Evolutionary conservation across 2,797 vertebrate species (phyloP).

Genomic region (Macroramphosus scolopax): DNA sequence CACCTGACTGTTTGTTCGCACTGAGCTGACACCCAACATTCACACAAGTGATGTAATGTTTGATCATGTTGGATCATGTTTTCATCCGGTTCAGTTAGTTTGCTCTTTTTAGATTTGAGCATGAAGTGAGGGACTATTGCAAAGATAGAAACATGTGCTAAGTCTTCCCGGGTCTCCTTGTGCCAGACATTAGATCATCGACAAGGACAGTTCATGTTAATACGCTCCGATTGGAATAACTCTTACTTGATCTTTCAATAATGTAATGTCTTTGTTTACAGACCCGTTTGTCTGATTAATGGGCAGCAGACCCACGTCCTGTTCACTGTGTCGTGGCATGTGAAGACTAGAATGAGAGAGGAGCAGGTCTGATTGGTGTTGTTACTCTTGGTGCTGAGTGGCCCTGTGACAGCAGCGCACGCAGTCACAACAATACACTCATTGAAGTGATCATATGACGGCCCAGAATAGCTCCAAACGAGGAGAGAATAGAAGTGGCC

Average conservation of each 20-base stretch:
- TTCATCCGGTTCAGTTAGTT: neutral
- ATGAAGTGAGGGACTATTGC: neutral
- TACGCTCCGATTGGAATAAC: slow-evolving; percentile 34
- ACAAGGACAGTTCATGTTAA: slow-evolving; percentile 9
- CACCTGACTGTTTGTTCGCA: slow-evolving; percentile 29
- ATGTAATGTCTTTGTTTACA: slow-evolving; percentile 58
- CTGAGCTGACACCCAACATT: slow-evolving; percentile 14
- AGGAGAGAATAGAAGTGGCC: slow-evolving; percentile 31
- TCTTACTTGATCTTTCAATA: slow-evolving; percentile 48
- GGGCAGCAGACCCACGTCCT: slow-evolving; percentile 7
- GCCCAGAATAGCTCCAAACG: slow-evolving; percentile 61
- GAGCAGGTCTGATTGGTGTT: slow-evolving; percentile 16
- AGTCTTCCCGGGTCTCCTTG: too few species aligned
- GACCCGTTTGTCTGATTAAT: slow-evolving; percentile 13
- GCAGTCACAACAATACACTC: slow-evolving; percentile 46
- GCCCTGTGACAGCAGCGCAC: slow-evolving; percentile 7
- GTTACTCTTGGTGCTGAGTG: slow-evolving; percentile 3
- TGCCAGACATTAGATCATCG: slow-evolving; percentile 11
- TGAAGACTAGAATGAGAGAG: slow-evolving; percentile 16
- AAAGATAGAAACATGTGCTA: neutral
- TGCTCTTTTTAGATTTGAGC: neutral
- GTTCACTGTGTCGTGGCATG: slow-evolving; percentile 9
- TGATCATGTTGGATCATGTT: slow-evolving; percentile 8
- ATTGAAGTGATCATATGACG: slow-evolving; percentile 55
- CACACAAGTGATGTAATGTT: slow-evolving; percentile 23